Base-by-base conservation (phyloP, 2,113 vertebrate species). In the Megalops atlanticus region DNA sequence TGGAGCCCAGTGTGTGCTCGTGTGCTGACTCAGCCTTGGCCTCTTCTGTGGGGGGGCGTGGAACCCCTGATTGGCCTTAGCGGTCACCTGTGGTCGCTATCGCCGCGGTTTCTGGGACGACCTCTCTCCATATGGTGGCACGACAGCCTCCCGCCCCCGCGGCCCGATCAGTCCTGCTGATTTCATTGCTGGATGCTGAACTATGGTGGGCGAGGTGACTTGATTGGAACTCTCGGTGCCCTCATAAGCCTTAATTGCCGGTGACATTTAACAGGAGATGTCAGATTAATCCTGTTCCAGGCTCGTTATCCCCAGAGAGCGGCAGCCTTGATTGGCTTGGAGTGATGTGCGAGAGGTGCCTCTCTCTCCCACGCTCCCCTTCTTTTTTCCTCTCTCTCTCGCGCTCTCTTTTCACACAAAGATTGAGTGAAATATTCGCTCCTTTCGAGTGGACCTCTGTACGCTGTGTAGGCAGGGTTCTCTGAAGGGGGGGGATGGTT, bases 251-350 rank as follows among this genome's bases (percentile, higher is more conserved):
- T 77, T 91, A 89, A 91, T 89, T 89, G 83, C 88, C 41, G 80
- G 58, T 88, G 91, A 84, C 90, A 92, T 92, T 91, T 87, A 87
- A 82, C 84, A 88, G 86, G 87, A 88, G 85, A 87, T 86, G 89
- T 89, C 83, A 88, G 81, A 90, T 89, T 86, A 89, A 86, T 87
- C 83, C 79, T 74, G 76, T 79, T 81, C 82, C 75, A 82, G 52
- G 76, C 83, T 88, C 84, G 58, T 85, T 81, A 74, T 87, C 85
- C 79, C 82, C 77, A 31, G 72, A 85, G 85, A 86, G 85, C 52
- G 7, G 49, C 70, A 21, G 18, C 40, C 85, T 84, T 87, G 84
- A 89, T 90, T 89, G 84, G 86, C 83, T 89, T 78, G 76, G 84
- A 84, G 80, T 83, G 87, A 83, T 87, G 64, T 74, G 75, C 43